Percentiles rank a stretch among this genome's conserved stretches.
These are phyloP conservation scores for Sardina pilchardus DNA, from an alignment of 2,113 vertebrate species.

Conservation along the genomic window DNA sequence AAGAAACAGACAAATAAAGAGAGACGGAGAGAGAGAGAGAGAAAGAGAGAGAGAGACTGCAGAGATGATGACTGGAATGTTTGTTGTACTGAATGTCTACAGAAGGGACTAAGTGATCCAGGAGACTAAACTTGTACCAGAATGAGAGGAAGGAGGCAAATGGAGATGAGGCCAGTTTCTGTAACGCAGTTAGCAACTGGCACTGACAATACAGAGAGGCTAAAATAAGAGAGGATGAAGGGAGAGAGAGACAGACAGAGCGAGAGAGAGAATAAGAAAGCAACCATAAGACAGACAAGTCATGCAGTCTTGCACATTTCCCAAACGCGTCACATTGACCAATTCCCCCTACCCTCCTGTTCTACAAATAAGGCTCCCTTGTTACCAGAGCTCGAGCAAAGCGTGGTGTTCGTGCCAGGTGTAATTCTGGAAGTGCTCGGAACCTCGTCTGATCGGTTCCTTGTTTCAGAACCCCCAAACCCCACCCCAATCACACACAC, in stretches of 20 bases:
- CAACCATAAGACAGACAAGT: not conserved
- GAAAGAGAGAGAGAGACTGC: not conserved
- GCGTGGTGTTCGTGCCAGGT: constrained; percentile 49
- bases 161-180: not conserved
- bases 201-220: not conserved
- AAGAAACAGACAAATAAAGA: not conserved
- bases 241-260: not conserved
- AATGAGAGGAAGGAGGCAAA: not conserved
- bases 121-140: not conserved
- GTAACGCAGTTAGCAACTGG: not conserved
- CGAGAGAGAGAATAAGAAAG: not conserved
- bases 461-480: constrained; percentile 41
- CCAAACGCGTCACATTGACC: constrained; percentile 33
- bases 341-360: constrained; percentile 32
- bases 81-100: not conserved
- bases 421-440: constrained; percentile 44
- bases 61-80: constrained; percentile 17
- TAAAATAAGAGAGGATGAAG: not conserved
- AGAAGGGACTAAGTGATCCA: constrained; percentile 1
- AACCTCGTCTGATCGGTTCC: constrained; percentile 33
- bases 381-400: constrained; percentile 50
- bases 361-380: constrained; percentile 37
- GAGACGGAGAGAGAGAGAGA: not conserved
- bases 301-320: not conserved
- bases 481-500: not conserved